Base-by-base conservation (phyloP, 1,140 invertebrate genomes). In the Ooceraea biroi region DNA sequence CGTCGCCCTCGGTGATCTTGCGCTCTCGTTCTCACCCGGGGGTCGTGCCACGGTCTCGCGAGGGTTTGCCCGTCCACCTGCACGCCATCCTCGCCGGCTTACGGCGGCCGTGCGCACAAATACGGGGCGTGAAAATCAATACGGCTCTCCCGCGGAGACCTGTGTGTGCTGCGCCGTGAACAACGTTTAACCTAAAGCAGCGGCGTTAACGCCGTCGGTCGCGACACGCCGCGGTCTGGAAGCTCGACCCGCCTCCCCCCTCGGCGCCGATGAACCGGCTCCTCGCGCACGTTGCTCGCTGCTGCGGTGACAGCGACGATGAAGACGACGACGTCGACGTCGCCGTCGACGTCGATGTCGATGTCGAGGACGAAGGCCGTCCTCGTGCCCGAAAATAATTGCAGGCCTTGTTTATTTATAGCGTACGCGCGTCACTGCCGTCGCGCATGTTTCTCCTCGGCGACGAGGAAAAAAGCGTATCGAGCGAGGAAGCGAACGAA, bases 81-180 rank as follows among this genome's bases (percentile, higher is more conserved):
- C 80, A 22, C 22, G 50, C 27, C 68, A 71, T 84, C 8, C 65
- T 78, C 68, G 85, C 77, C 83, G 68, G 68, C 46, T 63, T 55
- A 60, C 65, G n/a, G 58, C 55, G 71, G 60, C 80, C 69, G 84
- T 88, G 87, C 85, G 88, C 88, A 55, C 86, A 69, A 88, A 93
- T 92, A 77, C 91, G 89, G 92, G 90, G 90, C 91, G 90, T 91
- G 90, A 94, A 94, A 94, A 94, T 94, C 93, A 94, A 94, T 94
- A 94, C 92, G 89, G 84, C 74, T n/a, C 61, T 83, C 65, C 36
- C 83, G 88, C 69, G 58, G 82, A 89, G 87, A 88, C 85, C 85
- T 90, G 82, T 92, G 91, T 89, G 85, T 74, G 85, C 85, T 83
- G 89, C 83, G 74, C 87, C 89, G 87, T 87, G 88, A 86, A 85